Base-by-base conservation (phyloP, 2,888 invertebrate genomes). In the Pristionchus fissidentatus region DNA sequence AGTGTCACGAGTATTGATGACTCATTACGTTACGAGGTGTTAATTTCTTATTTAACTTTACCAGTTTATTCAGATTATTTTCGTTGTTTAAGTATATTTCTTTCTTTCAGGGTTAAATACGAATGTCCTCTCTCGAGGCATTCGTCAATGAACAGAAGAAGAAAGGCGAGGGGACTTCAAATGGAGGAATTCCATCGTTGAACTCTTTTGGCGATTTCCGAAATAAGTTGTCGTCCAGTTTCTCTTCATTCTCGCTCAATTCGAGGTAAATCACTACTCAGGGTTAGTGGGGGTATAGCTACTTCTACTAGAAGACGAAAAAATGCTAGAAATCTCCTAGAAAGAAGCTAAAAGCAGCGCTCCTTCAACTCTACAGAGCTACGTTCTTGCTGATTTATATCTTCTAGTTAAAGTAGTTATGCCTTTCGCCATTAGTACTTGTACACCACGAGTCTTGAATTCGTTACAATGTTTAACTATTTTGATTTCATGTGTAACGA, bases 121-220 rank as follows among this genome's bases (percentile, higher is more conserved):
- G 79, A 55, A 83, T 83, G 83, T 32, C 83, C 70, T 89, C 91
- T 29, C 87, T 92, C 70, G 90, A 90, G 60, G 90, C 91, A 75
- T 92, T 92, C 86, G 91, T 91, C 43, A 91, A 88, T 79, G 92
- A 92, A 70, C 90, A 92, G 81, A 90, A 91, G 83, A 90, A 88
- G 84, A 92, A 92, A 78, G 15, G 85, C 13, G 70, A 62, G 10
- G 70, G 26, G n/a, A 15, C 83, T n/a, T 43, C 83, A 29, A 84
- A 85, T 55, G 60, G 85, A 55, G 78, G 81, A 38, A 75, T 84
- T 1, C 85, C 87, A 1, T 87, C 89, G 10, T 87, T 88, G 80
- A 85, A 86, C 1, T 88, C 88, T 0, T 81, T 88, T 7, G 88
- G 87, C 26, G 87, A 87, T 43, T 83, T 88, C n/a, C 84, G 87